Percentiles rank a stretch among this genome's conserved stretches.
phyloP scores from a whole-genome alignment of 2,888 invertebrate genomes.

The Tanytarsus gracilentus region DNA sequence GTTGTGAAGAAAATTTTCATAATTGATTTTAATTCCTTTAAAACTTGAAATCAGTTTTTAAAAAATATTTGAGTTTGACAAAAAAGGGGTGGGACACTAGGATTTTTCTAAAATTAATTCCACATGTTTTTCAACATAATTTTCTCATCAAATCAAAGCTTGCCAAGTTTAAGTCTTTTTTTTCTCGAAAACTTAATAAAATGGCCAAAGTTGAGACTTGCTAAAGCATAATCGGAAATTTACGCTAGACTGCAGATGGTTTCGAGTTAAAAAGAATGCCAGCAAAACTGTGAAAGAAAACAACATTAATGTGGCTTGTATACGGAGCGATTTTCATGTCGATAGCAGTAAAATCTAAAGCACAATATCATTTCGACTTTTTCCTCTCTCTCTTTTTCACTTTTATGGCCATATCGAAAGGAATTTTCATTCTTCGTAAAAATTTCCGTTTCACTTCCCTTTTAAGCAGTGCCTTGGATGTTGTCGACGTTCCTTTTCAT shows the following conservation, averaged over 20 bases:
- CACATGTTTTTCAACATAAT: no score
- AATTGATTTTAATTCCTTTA: no score
- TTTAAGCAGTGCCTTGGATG: neutral
- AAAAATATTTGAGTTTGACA: no score
- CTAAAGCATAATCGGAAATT: constrained; percentile 18
- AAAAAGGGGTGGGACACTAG: no score
- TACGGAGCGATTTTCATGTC: neutral
- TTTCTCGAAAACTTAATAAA: neutral
- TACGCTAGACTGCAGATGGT: constrained; percentile 20
- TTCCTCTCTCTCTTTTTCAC: neutral
- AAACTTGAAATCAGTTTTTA: no score
- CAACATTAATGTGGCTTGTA: neutral
- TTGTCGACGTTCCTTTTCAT: neutral
- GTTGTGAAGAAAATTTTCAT: no score
- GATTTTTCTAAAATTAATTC: no score
- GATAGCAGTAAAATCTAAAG: neutral
- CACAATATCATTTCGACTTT: neutral
- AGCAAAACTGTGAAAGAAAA: neutral
- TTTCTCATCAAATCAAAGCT: no score
- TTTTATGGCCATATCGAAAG: neutral
- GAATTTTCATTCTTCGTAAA: no score
- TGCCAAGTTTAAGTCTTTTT: neutral
- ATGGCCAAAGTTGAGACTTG: neutral
- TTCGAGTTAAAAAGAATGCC: neutral
- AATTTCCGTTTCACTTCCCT: neutral